Evolutionary conservation across 2,888 invertebrate species (phyloP).

Genomic region (Coleophora deauratella): DNA sequence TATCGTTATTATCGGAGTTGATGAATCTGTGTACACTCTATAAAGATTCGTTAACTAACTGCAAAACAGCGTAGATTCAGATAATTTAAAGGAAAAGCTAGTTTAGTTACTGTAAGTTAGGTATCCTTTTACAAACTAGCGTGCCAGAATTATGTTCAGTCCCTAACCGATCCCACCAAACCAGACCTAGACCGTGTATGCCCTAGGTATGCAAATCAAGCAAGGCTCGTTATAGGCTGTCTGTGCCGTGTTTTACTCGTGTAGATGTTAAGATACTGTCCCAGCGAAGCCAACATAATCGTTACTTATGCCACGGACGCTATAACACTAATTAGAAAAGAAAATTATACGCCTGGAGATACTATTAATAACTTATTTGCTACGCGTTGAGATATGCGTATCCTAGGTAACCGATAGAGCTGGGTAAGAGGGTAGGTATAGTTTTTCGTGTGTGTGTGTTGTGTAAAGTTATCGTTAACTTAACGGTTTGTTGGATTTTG

Average conservation of each 20-base stretch:
- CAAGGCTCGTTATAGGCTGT: constrained; percentile 7
- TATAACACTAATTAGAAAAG: constrained; percentile 23
- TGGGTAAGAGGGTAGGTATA: not conserved
- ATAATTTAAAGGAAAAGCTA: too few species aligned
- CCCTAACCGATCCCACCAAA: too few species aligned
- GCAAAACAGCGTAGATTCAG: too few species aligned
- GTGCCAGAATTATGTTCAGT: too few species aligned
- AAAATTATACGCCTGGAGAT: constrained; percentile 16
- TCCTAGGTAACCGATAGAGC: not conserved
- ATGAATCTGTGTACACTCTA: too few species aligned
- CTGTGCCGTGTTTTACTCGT: constrained; percentile 28
- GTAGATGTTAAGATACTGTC: constrained; percentile 29
- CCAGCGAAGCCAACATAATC: constrained; percentile 15
- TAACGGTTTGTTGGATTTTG: not conserved
- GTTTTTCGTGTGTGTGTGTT: not conserved
- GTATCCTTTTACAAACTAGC: too few species aligned
- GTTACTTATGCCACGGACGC: constrained; percentile 13
- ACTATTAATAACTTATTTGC: not conserved
- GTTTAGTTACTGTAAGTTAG: too few species aligned
- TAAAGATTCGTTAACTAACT: too few species aligned
- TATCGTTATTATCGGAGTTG: constrained; percentile 6
- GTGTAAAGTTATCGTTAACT: not conserved
- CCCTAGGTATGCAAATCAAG: constrained; percentile 5
- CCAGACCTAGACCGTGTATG: not conserved
- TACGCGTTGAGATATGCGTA: not conserved